Conservation (phyloP, 2,888 invertebrate species). For the Dryobotodes eremita region DNA sequence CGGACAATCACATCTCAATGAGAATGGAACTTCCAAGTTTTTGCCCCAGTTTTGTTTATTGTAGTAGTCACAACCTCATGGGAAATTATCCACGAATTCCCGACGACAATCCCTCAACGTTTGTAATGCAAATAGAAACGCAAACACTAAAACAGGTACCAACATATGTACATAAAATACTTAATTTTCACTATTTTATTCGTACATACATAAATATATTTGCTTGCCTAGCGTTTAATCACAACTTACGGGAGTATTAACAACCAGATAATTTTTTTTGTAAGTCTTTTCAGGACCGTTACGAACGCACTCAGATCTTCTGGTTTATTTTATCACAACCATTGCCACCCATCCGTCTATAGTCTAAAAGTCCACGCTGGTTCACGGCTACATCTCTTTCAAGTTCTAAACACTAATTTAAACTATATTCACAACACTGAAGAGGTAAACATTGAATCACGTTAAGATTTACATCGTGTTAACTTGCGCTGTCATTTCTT, state of each 20-base stretch:
- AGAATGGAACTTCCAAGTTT: slow-evolving; percentile 80
- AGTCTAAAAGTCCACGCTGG: slow-evolving; percentile 67
- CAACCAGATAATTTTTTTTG: slow-evolving; percentile 80
- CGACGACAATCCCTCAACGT: slow-evolving; percentile 79
- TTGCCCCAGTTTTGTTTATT: slow-evolving; percentile 81
- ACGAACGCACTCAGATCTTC: slow-evolving; percentile 71
- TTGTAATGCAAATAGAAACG: slow-evolving; percentile 76
- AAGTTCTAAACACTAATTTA: slow-evolving; percentile 74
- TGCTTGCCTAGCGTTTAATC: slow-evolving; percentile 81
- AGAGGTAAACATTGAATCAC: slow-evolving; percentile 89
- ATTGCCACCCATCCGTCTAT: slow-evolving; percentile 77
- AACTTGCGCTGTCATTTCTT: slow-evolving; percentile 74
- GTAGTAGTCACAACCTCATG: slow-evolving; percentile 87
- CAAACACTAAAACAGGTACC: slow-evolving; percentile 74
- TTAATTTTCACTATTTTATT: slow-evolving; percentile 74
- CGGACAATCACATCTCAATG: slow-evolving; percentile 80
- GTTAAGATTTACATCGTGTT: slow-evolving; percentile 83
- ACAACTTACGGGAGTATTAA: slow-evolving; percentile 85
- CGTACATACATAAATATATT: slow-evolving; percentile 81
- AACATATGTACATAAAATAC: slow-evolving; percentile 77
- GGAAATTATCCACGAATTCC: slow-evolving; percentile 83
- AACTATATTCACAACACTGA: slow-evolving; percentile 89
- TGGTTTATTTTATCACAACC: slow-evolving; percentile 85
- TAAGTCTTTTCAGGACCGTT: slow-evolving; percentile 79
- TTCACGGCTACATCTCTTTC: slow-evolving; percentile 76